Conservation (phyloP, 1,140 invertebrate genomes). For the Drosophila santomea region DNA sequence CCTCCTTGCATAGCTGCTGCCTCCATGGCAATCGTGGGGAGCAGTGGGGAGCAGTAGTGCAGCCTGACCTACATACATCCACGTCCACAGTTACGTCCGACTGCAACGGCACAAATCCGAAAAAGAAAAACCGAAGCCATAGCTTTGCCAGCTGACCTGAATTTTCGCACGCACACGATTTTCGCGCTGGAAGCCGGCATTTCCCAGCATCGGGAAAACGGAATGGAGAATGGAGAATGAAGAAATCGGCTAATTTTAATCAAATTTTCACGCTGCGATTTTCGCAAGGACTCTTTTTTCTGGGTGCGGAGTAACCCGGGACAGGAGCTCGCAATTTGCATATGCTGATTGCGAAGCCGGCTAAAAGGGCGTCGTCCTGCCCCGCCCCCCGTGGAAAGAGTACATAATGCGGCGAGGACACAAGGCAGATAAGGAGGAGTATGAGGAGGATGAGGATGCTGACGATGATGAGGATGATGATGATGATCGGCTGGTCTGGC, state of each 20-base stretch:
- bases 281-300: slow-evolving; percentile 4
- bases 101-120: slow-evolving; percentile 27
- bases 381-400: not conserved
- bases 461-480: not conserved
- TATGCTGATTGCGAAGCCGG: slow-evolving; percentile 40
- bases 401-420: slow-evolving; percentile 19
- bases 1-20: not conserved
- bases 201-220: slow-evolving; percentile 18
- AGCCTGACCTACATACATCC: slow-evolving; percentile 71
- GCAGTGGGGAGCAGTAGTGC: slow-evolving; percentile 23
- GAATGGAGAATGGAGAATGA: not conserved
- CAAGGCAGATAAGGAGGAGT: slow-evolving; percentile 4
- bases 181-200: slow-evolving; percentile 44
- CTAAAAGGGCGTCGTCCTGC: slow-evolving; percentile 31
- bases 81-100: slow-evolving; percentile 10
- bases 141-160: slow-evolving; percentile 65
- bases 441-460: no score
- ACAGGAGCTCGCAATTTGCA: slow-evolving; percentile 33
- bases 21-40: slow-evolving; percentile 13
- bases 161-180: slow-evolving; percentile 46
- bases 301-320: not conserved
- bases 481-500: slow-evolving; percentile 30
- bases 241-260: slow-evolving; percentile 64
- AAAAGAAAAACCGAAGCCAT: slow-evolving; percentile 42
- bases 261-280: slow-evolving; percentile 58